These are phyloP conservation scores for Merluccius polli DNA, from an alignment of 2,797 vertebrate genomes.

Conservation along the genomic window DNA sequence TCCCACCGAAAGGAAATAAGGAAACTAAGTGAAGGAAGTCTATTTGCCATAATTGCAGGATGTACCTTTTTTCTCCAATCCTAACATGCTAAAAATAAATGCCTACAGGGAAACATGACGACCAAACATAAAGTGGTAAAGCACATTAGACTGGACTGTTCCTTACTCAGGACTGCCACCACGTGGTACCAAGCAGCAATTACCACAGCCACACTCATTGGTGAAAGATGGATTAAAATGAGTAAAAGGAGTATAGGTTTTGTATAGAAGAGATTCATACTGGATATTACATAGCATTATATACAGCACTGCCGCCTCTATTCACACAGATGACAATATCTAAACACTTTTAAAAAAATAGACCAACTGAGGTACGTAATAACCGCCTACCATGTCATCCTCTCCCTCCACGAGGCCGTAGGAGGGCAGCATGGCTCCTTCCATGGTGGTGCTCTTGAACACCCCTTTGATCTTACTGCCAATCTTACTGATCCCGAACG, in stretches of 20 bases:
- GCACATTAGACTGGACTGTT: not conserved
- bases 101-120: not conserved
- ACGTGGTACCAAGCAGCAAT: constrained; percentile 29
- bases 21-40: not conserved
- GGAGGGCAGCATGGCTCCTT: constrained; percentile 90
- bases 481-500: constrained; percentile 92
- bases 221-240: not conserved
- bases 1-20: too few relatives aligned
- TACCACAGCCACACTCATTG: not conserved
- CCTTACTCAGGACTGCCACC: constrained; percentile 41
- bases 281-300: not conserved
- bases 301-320: not conserved
- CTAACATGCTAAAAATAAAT: not conserved
- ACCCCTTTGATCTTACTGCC: constrained; percentile 96
- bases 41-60: not conserved
- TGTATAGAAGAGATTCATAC: not conserved
- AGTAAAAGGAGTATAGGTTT: not conserved
- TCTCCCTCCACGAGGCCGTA: constrained; percentile 85
- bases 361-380: too few relatives aligned
- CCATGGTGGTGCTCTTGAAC: constrained; percentile 95
- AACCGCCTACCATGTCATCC: constrained; percentile 85
- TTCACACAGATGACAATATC: not conserved
- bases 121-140: not conserved
- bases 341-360: too few relatives aligned
- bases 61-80: not conserved